phyloP scores from a whole-genome alignment of 2,888 invertebrate species.

The Dermolepida albohirtum region DNA sequence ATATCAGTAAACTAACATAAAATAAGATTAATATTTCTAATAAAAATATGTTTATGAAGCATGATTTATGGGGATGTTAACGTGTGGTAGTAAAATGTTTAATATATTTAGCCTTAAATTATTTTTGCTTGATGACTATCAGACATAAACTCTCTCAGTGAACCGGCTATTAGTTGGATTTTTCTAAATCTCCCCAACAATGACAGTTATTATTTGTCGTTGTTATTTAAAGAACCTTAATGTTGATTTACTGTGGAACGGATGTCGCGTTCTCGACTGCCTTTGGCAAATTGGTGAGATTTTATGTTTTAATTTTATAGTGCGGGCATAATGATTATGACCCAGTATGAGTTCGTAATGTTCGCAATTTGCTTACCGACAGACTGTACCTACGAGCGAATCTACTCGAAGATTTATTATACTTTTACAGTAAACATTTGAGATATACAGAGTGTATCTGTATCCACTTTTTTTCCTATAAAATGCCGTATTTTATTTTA shows the following conservation, averaged over 20 bases:
- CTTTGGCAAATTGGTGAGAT: conserved; percentile 34
- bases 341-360: too few relatives aligned
- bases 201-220: conserved; percentile 38
- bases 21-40: conserved; percentile 53
- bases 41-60: conserved; percentile 53
- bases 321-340: neutral
- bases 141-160: conserved; percentile 47
- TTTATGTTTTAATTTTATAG: conserved; percentile 34
- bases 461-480: too few relatives aligned
- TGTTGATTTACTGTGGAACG: conserved; percentile 37
- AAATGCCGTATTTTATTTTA: too few relatives aligned
- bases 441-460: too few relatives aligned
- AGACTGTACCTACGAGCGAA: too few relatives aligned
- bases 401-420: too few relatives aligned
- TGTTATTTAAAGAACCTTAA: conserved; percentile 34
- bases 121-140: conserved; percentile 45
- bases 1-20: conserved; percentile 44
- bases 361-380: too few relatives aligned
- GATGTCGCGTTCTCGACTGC: conserved; percentile 26
- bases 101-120: conserved; percentile 46
- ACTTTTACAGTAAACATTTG: too few relatives aligned
- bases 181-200: conserved; percentile 40
- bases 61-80: conserved; percentile 54
- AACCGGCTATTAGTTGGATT: conserved; percentile 39
- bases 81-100: conserved; percentile 48